A percentile compares a stretch with the other conserved stretches of the same genome.
These are phyloP conservation scores for Callorhinus ursinus DNA, from an alignment of 2,113 vertebrate genomes.

Conservation along the genomic window DNA sequence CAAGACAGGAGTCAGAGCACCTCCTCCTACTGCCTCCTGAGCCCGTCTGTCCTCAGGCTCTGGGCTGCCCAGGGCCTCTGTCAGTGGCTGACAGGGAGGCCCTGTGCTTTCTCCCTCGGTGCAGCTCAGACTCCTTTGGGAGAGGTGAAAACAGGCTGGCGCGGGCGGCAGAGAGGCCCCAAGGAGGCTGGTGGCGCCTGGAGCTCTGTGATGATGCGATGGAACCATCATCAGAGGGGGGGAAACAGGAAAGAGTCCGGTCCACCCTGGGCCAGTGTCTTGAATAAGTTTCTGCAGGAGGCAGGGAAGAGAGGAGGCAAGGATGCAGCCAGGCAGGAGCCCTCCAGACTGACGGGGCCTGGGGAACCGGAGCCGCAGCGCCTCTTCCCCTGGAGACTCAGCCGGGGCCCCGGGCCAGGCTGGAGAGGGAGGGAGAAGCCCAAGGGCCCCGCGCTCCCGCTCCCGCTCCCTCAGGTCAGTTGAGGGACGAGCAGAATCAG, in stretches of 20 bases:
- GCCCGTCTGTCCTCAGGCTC: neutral
- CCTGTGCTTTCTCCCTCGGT: slow-evolving; percentile 15
- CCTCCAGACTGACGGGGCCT: neutral
- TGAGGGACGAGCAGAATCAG: slow-evolving; percentile 3
- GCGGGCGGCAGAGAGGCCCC: slow-evolving; percentile 23
- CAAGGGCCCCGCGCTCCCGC: neutral
- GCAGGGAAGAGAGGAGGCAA: slow-evolving; percentile 76
- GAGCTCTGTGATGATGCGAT: slow-evolving; percentile 57
- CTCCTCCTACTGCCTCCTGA: neutral
- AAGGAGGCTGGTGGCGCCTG: slow-evolving; percentile 45
- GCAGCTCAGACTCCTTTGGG: slow-evolving; percentile 43
- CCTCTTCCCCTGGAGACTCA: neutral
- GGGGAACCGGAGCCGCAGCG: neutral
- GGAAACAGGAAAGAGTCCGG: slow-evolving; percentile 73
- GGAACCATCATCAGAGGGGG: slow-evolving; percentile 62
- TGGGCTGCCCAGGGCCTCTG: neutral
- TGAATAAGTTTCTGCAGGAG: slow-evolving; percentile 43
- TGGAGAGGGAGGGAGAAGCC: neutral
- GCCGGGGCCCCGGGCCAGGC: neutral
- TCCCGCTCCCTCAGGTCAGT: neutral
- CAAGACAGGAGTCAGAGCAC: neutral
- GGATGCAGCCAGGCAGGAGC: neutral
- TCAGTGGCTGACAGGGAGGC: neutral
- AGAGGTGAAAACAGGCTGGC: slow-evolving; percentile 28
- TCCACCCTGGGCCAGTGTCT: slow-evolving; percentile 70